Evolutionary conservation across 2,113 vertebrate genomes (phyloP), one percentile per base, ranked within the genome.

Genomic region (Candoia aspera): DNA sequence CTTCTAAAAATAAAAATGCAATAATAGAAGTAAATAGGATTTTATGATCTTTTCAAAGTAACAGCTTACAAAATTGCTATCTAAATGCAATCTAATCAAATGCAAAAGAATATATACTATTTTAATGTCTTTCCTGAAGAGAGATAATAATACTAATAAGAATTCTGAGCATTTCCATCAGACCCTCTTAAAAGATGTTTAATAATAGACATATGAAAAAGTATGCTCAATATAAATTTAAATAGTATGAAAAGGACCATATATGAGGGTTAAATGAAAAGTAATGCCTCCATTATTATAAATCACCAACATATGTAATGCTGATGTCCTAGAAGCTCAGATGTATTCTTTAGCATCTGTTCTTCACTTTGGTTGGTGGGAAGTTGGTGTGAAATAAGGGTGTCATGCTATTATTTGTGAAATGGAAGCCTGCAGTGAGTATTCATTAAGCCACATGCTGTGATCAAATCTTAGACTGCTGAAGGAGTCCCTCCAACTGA

Each of bases 1-100:
- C 53, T 0, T 86, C 49, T 73, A 55, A 0, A 59, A 92, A 91
- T 8, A 64, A 59, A 94, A 91, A 90, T 15, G 2, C 88, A 92
- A 93, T 90, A 91, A 64, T 11, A 73, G 87, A 37, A 8, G 33
- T 12, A 91, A 49, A 53, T 26, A 64, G 23, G 93, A 68, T n/a
- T 42, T 84, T 58, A 5, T 13, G 33, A 6, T 62, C 89, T 90
- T 94, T 90, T 89, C 6, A 93, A 90, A n/a, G 37, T 33, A 88
- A 87, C 24, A 91, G 89, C 93, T 17, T 84, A 83, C 54, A 57
- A 93, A 93, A 93, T 6, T 54, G 42, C 3, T 59, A 95, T 2
- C 55, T 54, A 37, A 91, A 79, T 84, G 13, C 64, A 91, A 58
- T 17, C 12, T 42, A 93, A 29, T 1, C 0, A 10, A 93, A 90